Conservation (phyloP, 2,888 invertebrate species). For the Acheta domesticus region DNA sequence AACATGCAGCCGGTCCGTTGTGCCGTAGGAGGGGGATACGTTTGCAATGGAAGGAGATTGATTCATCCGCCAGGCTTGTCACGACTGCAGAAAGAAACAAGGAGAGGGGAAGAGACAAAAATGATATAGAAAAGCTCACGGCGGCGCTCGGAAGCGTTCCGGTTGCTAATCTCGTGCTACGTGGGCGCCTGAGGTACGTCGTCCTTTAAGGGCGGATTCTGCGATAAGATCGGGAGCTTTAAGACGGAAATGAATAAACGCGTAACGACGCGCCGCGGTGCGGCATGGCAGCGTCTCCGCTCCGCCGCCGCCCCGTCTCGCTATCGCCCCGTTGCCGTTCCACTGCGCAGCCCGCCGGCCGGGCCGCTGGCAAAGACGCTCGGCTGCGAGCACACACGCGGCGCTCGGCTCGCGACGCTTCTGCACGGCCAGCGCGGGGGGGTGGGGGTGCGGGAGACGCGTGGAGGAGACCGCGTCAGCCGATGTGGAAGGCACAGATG, state of each 20-base stretch:
- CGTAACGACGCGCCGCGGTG: neutral
- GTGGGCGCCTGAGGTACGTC: neutral
- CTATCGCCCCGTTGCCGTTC: no score
- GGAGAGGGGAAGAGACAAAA: slow-evolving; percentile 1
- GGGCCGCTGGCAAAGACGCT: no score
- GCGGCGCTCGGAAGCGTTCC: neutral
- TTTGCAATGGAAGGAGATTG: slow-evolving; percentile 24
- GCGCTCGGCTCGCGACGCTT: no score
- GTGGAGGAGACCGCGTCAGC: no score
- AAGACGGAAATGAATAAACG: neutral
- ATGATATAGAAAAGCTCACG: neutral
- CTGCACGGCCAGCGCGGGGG: no score
- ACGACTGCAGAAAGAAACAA: slow-evolving; percentile 21
- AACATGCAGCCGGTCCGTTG: slow-evolving; percentile 27
- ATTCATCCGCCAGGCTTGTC: slow-evolving; percentile 24
- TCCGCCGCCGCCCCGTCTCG: no score
- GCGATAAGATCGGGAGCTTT: slow-evolving; percentile 1
- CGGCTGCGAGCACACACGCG: no score
- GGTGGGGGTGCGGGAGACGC: no score
- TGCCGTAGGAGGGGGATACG: neutral
- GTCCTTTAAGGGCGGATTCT: slow-evolving; percentile 1
- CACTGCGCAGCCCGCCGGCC: no score
- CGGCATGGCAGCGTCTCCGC: neutral
- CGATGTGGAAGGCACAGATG: no score
- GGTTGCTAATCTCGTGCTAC: slow-evolving; percentile 18